Evolutionary conservation across 2,888 invertebrate genomes (phyloP).

Genomic region (Ophion obscuratus): DNA sequence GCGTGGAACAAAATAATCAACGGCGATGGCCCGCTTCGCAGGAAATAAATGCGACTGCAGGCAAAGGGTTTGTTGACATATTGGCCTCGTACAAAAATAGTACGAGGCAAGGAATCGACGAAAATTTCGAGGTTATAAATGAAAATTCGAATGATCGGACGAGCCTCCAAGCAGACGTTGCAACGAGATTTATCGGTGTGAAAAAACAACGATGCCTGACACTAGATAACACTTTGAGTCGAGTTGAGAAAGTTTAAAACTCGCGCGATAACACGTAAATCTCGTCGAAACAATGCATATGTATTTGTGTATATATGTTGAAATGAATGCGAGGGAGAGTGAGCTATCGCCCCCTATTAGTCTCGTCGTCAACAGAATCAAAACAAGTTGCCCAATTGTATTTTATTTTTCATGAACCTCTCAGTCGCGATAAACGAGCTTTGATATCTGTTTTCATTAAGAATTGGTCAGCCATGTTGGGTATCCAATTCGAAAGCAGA

Average conservation of each 20-base stretch:
- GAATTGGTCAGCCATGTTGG: background rate
- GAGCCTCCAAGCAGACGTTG: slow-evolving; percentile 41
- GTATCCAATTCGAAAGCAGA: too few species aligned
- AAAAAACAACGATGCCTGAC: slow-evolving; percentile 3
- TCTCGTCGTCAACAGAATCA: slow-evolving; percentile 27
- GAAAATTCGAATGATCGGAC: slow-evolving; percentile 27
- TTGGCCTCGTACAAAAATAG: background rate
- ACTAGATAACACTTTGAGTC: slow-evolving; percentile 53
- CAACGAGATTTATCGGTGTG: background rate
- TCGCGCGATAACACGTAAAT: slow-evolving; percentile 35
- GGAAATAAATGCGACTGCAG: slow-evolving; percentile 72
- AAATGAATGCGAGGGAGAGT: background rate
- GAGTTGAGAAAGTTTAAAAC: slow-evolving; percentile 24
- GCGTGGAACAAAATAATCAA: slow-evolving; percentile 11
- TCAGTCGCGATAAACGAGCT: background rate
- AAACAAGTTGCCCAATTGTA: slow-evolving; percentile 61
- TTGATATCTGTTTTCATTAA: background rate
- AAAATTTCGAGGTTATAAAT: slow-evolving; percentile 1
- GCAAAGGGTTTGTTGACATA: slow-evolving; percentile 51
- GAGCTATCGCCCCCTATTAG: slow-evolving; percentile 30
- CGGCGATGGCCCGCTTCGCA: slow-evolving; percentile 69
- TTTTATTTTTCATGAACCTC: background rate
- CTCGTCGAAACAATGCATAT: slow-evolving; percentile 26
- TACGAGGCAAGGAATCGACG: background rate
- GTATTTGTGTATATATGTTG: background rate